Evolutionary conservation across 2,888 invertebrate genomes (phyloP).

Genomic region (Dolichomitus sp.): DNA sequence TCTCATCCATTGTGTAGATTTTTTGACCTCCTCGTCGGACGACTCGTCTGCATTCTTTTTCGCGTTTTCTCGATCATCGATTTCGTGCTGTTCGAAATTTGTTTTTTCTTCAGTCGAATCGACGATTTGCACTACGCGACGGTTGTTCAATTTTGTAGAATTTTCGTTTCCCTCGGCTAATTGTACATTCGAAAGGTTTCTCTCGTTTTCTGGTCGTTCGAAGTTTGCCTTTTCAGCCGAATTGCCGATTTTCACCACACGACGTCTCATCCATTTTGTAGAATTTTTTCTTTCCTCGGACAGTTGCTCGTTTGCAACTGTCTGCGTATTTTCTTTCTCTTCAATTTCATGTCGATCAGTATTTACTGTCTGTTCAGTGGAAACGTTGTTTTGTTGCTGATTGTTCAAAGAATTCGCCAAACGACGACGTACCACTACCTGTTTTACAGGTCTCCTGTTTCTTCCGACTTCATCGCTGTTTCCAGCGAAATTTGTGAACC

Average conservation of each 20-base stretch:
- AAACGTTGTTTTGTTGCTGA: background rate
- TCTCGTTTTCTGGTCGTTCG: too few relatives aligned
- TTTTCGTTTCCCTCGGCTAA: too few relatives aligned
- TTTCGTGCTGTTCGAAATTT: too few relatives aligned
- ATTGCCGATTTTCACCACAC: constrained; percentile 26
- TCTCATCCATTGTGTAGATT: too few relatives aligned
- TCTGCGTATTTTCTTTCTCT: background rate
- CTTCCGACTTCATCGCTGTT: constrained; percentile 21
- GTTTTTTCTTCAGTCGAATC: too few relatives aligned
- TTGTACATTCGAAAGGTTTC: too few relatives aligned
- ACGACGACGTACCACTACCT: constrained; percentile 63
- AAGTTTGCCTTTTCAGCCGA: too few relatives aligned
- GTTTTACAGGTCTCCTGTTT: constrained; percentile 51
- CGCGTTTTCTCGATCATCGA: too few relatives aligned
- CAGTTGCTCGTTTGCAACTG: background rate
- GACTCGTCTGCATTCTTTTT: too few relatives aligned
- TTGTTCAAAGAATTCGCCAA: constrained; percentile 36
- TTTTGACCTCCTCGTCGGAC: too few relatives aligned
- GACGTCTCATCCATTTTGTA: constrained; percentile 43
- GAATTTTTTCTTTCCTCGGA: constrained; percentile 21
- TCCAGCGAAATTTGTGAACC: constrained; percentile 53
- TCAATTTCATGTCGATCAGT: background rate
- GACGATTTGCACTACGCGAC: too few relatives aligned
- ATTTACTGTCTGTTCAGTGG: background rate
- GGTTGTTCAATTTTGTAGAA: too few relatives aligned